Base-by-base conservation (phyloP, 2,888 invertebrate genomes). In the Rhamphomyia laevipes region DNA sequence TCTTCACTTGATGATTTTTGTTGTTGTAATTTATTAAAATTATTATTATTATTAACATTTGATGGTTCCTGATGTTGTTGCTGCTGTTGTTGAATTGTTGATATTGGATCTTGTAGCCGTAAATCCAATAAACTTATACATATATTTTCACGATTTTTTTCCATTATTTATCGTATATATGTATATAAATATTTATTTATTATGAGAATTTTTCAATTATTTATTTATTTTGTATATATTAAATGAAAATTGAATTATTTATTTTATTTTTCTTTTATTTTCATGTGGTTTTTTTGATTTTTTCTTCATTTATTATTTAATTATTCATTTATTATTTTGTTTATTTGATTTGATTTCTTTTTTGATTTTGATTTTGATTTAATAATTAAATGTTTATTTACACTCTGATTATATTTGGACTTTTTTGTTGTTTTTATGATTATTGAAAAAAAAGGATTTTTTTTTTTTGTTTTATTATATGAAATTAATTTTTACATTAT, bases 101-200 rank as follows among this genome's bases (percentile, higher is more conserved):
- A 27, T 27, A 27, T 27, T 37, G n/a, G 38, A 16, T 16, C 18
- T 21, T 41, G 41, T 27, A 12, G 15, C 15, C 27, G 21, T 23
- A 68, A 59, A 55, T 68, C 68, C 55, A 66, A 58, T 51, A 68
- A 59, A 57, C 68, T 68, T 54, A 68, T 58, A 4, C 67, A 66
- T 54, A 68, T 58, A 62, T 65, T 68, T 58, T 68, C 68, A 49
- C 68, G 67, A 60, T 65, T 68, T 48, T 63, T 61, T 57, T 63
- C 62, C 66, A 66, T 68, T 55, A n/a, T n/a, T n/a, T n/a, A 37
- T 48, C 37, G 18, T 50, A 30, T 46, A 13, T 45, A 33, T 21
- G 46, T 43, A 30, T 47, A n/a, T 42, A 42, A 41, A 30, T 47
- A 12, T n/a, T n/a, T n/a, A n/a, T n/a, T n/a, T 47, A n/a, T 27